Evolutionary conservation across 2,113 vertebrate species (phyloP).

Genomic region (Garra rufa): DNA sequence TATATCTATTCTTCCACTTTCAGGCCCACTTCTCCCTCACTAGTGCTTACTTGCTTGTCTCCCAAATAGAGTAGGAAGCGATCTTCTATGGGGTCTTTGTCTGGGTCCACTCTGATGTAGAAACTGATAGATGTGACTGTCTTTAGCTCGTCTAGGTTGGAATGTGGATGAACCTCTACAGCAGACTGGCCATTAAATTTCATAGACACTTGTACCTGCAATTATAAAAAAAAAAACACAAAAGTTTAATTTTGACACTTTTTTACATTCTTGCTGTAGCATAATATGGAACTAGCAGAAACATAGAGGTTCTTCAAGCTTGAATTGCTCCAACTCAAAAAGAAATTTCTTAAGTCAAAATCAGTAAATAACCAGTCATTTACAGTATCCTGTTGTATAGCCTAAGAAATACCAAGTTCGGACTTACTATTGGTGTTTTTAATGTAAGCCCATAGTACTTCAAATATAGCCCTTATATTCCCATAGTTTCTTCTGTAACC

Average conservation of each 20-base stretch:
- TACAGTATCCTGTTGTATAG: too few species aligned
- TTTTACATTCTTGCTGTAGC: background rate
- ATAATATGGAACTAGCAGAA: background rate
- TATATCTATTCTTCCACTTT: background rate
- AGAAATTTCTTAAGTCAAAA: background rate
- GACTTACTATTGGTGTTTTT: too few species aligned
- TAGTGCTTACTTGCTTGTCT: slow-evolving; percentile 85
- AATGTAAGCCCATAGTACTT: too few species aligned
- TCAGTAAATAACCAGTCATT: too few species aligned
- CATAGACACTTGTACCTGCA: slow-evolving; percentile 96
- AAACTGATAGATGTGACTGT: slow-evolving; percentile 91
- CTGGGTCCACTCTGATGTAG: slow-evolving; percentile 84
- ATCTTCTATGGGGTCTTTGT: slow-evolving; percentile 80
- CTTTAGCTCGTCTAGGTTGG: slow-evolving; percentile 87
- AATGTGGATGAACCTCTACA: slow-evolving; percentile 88
- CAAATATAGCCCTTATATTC: too few species aligned
- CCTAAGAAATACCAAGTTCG: too few species aligned
- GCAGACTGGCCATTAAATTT: slow-evolving; percentile 91
- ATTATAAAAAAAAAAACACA: slow-evolving; percentile 13
- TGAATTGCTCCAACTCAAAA: background rate
- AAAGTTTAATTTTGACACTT: background rate
- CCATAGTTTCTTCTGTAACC: too few species aligned
- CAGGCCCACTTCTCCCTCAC: background rate
- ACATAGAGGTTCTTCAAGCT: background rate
- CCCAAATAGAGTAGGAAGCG: slow-evolving; percentile 93